A percentile compares a stretch with the other conserved stretches of the same genome.
Evolutionary conservation across 2,888 invertebrate genomes (phyloP).

Genomic region (Lathronympha strigana): DNA sequence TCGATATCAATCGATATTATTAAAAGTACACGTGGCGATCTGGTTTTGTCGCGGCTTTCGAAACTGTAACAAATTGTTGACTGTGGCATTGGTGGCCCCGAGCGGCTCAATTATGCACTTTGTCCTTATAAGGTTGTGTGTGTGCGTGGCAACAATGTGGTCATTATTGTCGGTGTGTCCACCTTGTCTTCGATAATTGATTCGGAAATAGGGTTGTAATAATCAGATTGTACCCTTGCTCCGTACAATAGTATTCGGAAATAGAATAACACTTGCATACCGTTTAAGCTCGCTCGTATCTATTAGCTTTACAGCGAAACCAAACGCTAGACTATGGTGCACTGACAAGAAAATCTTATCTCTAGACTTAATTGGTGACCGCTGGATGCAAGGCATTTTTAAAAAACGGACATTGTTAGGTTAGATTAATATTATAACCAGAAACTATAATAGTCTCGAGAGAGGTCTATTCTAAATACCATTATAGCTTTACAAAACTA

Average conservation of each 20-base stretch:
- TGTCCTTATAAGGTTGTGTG: conserved; percentile 49
- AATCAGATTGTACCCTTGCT: not conserved
- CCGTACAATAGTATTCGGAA: not conserved
- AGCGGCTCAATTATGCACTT: conserved; percentile 56
- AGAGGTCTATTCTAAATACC: no score
- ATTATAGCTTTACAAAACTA: no score
- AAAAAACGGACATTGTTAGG: no score
- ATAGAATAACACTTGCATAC: not conserved
- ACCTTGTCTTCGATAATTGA: conserved; percentile 33
- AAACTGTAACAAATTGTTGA: conserved; percentile 63
- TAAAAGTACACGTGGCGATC: conserved; percentile 43
- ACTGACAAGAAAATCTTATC: no score
- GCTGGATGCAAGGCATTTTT: no score
- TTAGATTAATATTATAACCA: no score
- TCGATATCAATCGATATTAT: conserved; percentile 41
- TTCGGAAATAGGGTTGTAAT: conserved; percentile 17
- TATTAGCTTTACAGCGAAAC: no score
- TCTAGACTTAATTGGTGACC: no score
- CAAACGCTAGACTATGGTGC: no score
- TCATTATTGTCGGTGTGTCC: conserved; percentile 33
- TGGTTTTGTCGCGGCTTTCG: conserved; percentile 62
- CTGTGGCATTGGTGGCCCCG: conserved; percentile 61
- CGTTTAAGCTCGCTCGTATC: no score
- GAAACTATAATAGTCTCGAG: no score
- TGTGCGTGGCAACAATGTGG: conserved; percentile 38